A percentile compares a stretch with the other conserved stretches of the same genome.
Evolutionary conservation across 2,888 invertebrate species (phyloP).

Genomic region (Troides aeacus): DNA sequence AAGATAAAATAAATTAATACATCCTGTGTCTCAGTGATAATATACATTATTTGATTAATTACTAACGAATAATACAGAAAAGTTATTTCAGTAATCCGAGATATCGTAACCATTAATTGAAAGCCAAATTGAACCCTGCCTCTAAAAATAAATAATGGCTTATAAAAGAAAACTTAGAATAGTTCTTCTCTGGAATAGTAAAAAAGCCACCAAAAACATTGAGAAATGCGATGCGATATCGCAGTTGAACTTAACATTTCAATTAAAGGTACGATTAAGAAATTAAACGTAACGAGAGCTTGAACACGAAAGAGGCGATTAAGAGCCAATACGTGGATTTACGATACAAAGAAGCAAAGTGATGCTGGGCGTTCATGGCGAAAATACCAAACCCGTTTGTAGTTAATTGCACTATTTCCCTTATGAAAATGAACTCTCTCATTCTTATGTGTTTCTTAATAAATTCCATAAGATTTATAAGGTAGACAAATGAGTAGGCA

Average conservation of each 20-base stretch:
- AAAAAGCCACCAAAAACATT: constrained; percentile 55
- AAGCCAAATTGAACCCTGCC: constrained; percentile 21
- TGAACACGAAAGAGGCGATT: constrained; percentile 56
- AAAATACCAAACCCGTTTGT: constrained; percentile 25
- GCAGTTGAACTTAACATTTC: constrained; percentile 64
- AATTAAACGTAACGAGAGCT: constrained; percentile 70
- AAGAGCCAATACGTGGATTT: constrained; percentile 46
- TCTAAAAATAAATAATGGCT: constrained; percentile 28
- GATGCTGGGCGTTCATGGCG: constrained; percentile 53
- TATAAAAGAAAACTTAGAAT: background rate
- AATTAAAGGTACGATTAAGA: constrained; percentile 73
- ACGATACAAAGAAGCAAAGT: constrained; percentile 49
- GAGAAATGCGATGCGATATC: constrained; percentile 58
- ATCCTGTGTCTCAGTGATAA: constrained; percentile 40
- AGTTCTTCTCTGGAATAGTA: constrained; percentile 41
- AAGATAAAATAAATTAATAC: constrained; percentile 32
- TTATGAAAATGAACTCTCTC: no score
- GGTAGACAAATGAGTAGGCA: no score
- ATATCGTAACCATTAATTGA: constrained; percentile 32
- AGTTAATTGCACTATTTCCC: no score
- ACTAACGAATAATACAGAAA: constrained; percentile 41
- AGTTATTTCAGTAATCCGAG: constrained; percentile 38
- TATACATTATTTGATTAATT: constrained; percentile 46
- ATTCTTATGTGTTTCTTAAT: no score
- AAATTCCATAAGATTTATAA: no score